Base-by-base conservation (phyloP, 2,113 vertebrate species). In the Galbula dea region DNA sequence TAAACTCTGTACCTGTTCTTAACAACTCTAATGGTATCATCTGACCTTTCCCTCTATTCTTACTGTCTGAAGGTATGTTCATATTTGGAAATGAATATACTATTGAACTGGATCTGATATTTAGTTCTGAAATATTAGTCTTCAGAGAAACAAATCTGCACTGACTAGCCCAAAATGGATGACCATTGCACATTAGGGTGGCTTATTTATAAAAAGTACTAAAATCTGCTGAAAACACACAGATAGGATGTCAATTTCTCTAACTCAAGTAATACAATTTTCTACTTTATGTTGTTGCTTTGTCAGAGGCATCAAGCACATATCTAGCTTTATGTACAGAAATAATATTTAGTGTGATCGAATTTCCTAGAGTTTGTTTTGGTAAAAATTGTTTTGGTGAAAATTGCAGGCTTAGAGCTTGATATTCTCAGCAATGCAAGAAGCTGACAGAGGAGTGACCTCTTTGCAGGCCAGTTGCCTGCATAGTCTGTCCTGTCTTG, bases 21-120 rank as follows among this genome's bases (percentile, higher is more conserved):
- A 80, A 67, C 71, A 83, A 39, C 2, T 0, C 37, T 54, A 62
- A 76, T 79, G 62, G 76, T 57, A 89, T 65, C 74, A 80, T 69
- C 74, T 89, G 82, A 88, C 85, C 88, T 94, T 95, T 89, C 75
- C 55, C 51, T 93, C 84, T 83, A n/a, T 17, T 69, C 68, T 74
- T 68, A 32, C 20, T 59, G 66, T 89, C 68, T 30, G 13, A 89
- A 72, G 14, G 14, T 66, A 62, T 59, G 57, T 51, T 88, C 82
- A 29, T 69, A 39, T 83, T 76, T 76, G 46, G 55, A 88, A 83
- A 10, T 62, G 46, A 89, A 88, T 69, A 89, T 48, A 73, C 49
- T 79, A 49, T 54, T 87, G 59, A 79, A 80, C 37, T 66, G 21
- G 20, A 54, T 36, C 59, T 85, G 63, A 58, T 74, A 57, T 80